A percentile compares a stretch with the other conserved stretches of the same genome.
phyloP scores from a whole-genome alignment of 2,888 invertebrate genomes.

The Cheilosia variabilis region DNA sequence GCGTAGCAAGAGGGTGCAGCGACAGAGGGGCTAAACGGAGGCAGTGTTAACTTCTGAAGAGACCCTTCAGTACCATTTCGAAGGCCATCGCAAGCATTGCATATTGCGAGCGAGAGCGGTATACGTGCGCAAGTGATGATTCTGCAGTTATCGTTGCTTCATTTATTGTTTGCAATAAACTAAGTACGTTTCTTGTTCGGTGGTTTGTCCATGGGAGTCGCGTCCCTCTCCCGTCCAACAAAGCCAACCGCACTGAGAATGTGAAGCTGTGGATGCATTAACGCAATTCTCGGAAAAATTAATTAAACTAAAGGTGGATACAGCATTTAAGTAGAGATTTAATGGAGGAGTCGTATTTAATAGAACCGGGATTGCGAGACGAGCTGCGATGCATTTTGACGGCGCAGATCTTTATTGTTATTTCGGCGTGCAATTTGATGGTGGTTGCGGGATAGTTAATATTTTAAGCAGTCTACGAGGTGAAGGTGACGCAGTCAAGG shows the following conservation, averaged over 20 bases:
- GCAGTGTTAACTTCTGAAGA: constrained; percentile 6
- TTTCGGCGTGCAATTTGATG: constrained; percentile 41
- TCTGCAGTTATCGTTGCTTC: constrained; percentile 69
- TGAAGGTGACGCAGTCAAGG: constrained; percentile 4
- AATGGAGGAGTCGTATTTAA: constrained; percentile 47
- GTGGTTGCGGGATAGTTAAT: constrained; percentile 25
- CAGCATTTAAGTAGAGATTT: constrained; percentile 63
- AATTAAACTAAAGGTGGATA: constrained; percentile 72
- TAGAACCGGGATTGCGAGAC: constrained; percentile 35
- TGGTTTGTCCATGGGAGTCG: not conserved
- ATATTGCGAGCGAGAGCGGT: constrained; percentile 9
- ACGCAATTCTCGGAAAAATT: constrained; percentile 77
- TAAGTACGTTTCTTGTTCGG: constrained; percentile 66
- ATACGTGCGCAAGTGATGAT: constrained; percentile 67
- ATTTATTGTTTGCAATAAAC: constrained; percentile 76
- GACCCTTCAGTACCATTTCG: constrained; percentile 41
- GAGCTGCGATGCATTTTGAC: constrained; percentile 47
- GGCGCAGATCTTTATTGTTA: constrained; percentile 50
- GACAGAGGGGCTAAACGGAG: not conserved
- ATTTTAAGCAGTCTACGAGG: constrained; percentile 12
- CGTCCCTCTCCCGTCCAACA: too few relatives aligned
- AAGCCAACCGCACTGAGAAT: not conserved
- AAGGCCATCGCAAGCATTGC: constrained; percentile 51
- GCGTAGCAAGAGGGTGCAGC: not conserved
- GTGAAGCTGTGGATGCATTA: constrained; percentile 71